Evolutionary conservation across 1,140 invertebrate species (phyloP), one percentile per base, ranked within the genome.

Genomic region (Megalonaias nervosa): DNA sequence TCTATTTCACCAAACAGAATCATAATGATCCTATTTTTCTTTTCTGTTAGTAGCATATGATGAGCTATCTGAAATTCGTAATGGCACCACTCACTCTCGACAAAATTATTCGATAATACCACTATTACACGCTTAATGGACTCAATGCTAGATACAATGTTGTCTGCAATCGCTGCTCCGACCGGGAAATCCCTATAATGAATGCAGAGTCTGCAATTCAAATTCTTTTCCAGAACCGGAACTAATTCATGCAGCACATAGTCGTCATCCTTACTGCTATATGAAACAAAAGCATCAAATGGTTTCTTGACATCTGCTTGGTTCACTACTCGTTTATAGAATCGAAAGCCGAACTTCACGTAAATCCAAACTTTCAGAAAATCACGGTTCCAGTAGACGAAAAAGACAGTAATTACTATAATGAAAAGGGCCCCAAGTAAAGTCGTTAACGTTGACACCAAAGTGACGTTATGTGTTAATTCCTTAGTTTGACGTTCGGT

Each of bases 241-340:
- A 83, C 73, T 59, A 87, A 79, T 71, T 85, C 75, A 31, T 75
- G 77, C 0, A 83, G 72, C 15, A 87, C 82, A 60, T 82, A 87
- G 2, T 83, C 71, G 59, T 84, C 81, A 72, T 87, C 85, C 55
- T 80, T 77, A 64, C 81, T 79, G 67, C 85, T 87, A 55, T 85
- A 86, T 6, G 84, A 85, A 16, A 87, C 69, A 67, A 87, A 87
- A 26, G 83, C 86, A 73, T 87, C 86, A 59, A 84, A 87, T 5
- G 64, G 64, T 31, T 81, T 76, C 15, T 84, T 67, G 5, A 21
- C 57, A 62, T 85, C 82, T 2, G 71, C 67, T 23, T 71, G 59
- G 65, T 75, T 67, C 38, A 48, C 4, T 48, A 9, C 38, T 48
- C 11, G 38, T 6, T 79, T 68, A 19, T 77, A 77, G 12, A 81